Evolutionary conservation across 1,140 invertebrate genomes (phyloP).

Genomic region (Amphibalanus amphitrite): DNA sequence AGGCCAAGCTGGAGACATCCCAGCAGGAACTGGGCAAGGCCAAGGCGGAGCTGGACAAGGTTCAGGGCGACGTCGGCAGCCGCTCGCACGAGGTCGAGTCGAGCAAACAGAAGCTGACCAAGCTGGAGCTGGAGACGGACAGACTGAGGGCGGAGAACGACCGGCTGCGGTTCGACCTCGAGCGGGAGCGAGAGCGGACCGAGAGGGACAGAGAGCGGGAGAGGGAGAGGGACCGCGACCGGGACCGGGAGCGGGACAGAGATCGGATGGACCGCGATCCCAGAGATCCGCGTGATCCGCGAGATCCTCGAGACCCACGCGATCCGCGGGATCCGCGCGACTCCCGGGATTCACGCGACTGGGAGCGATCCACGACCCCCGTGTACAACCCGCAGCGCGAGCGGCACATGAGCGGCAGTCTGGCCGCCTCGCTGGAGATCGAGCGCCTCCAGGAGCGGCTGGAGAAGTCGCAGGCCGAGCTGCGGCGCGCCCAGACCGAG

Average conservation of each 20-base stretch:
- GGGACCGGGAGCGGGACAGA: constrained; percentile 49
- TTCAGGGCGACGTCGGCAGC: constrained; percentile 67
- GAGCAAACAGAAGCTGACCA: constrained; percentile 62
- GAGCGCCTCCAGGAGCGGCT: constrained; percentile 70
- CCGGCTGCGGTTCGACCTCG: constrained; percentile 56
- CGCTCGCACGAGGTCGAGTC: constrained; percentile 76
- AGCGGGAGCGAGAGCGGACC: constrained; percentile 45
- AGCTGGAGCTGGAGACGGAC: constrained; percentile 77
- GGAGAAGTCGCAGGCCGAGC: constrained; percentile 62
- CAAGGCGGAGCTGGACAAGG: constrained; percentile 79
- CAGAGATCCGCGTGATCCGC: not conserved
- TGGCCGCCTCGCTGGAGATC: constrained; percentile 34
- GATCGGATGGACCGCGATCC: constrained; percentile 6
- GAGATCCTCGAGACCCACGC: constrained; percentile 9
- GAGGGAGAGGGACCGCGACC: constrained; percentile 5
- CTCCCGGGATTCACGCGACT: not conserved
- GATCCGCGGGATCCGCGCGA: not conserved
- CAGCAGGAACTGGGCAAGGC: constrained; percentile 84
- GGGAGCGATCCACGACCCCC: constrained; percentile 6
- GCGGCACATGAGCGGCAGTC: constrained; percentile 3
- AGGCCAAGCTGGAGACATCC: constrained; percentile 75
- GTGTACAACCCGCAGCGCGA: constrained; percentile 3
- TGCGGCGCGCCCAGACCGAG: constrained; percentile 66
- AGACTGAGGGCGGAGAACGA: constrained; percentile 32
- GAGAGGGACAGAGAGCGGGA: constrained; percentile 7